Evolutionary conservation across 2,888 invertebrate species (phyloP), one percentile per base, ranked within the genome.

Genomic region (Coenonympha glycerion): DNA sequence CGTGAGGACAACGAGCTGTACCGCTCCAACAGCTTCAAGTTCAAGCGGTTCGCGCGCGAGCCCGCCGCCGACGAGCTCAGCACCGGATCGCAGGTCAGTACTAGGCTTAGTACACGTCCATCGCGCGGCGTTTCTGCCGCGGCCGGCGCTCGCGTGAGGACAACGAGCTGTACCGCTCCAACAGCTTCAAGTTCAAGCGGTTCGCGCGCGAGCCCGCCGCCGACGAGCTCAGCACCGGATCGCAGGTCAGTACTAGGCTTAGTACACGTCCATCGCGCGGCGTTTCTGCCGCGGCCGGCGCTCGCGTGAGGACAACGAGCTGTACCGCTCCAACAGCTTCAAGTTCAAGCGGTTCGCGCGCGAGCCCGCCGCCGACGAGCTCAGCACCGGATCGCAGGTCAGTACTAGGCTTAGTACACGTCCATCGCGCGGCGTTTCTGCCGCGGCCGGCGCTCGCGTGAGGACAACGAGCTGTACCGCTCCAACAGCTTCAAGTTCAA

Each of bases 131-230:
- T 37, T 90, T 95, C 65, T 94, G 94, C 76, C 91, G 93, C 58
- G 91, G 92, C 60, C 89, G 91, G 50, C 88, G 92, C 50, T 89
- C 89, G 42, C 86, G 91, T 9, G 92, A 92, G 60, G 94, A 94
- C 88, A 95, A 95, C 89, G 94, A 95, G 82, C 89, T 95, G 52
- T 95, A 95, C 70, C 90, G 95, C 62, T 94, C 94, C 60, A 94
- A 95, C 77, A 95, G 95, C 81, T 95, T 95, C 88, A 94, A 94
- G 86, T 95, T 95, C 76, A 94, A 95, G 83, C 87, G 94, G 49
- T 95, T 95, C 71, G 92, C 93, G 66, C 87, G 94, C 31, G 87
- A 87, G 62, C 89, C 89, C 54, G 89, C 90, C 46, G 91, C 91
- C 63, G 90, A 89, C 70, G 92, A 92, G 62, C 89, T 90, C 61